Conservation (phyloP, 2,113 vertebrate species). For the Anoura caudifer region DNA sequence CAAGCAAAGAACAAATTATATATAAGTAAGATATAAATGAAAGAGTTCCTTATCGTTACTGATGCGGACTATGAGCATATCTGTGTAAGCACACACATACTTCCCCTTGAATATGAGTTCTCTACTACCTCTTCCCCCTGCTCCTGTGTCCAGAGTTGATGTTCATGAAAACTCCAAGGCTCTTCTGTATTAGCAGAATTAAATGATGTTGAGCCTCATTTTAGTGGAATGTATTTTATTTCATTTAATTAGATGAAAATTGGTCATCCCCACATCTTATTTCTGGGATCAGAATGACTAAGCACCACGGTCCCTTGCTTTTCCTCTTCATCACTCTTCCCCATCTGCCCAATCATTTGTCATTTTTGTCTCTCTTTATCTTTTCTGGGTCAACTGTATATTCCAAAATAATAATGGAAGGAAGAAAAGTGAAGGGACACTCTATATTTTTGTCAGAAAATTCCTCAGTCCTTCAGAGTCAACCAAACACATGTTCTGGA, state of each 20-base stretch:
- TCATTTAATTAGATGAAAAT: not conserved
- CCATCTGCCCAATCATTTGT: not conserved
- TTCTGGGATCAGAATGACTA: not conserved
- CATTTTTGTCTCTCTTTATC: not conserved
- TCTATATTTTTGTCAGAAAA: not conserved
- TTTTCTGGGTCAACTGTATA: not conserved
- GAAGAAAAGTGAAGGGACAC: not conserved
- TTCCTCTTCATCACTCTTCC: not conserved
- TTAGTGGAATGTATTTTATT: not conserved
- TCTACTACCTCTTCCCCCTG: accelerated
- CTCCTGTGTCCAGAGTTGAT: not conserved
- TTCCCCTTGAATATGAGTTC: not conserved
- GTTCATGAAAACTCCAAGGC: not conserved
- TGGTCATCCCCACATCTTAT: not conserved
- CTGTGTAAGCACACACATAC: accelerated
- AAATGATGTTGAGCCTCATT: not conserved
- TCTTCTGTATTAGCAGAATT: constrained; percentile 27
- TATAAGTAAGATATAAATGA: not conserved
- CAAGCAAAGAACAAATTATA: not conserved
- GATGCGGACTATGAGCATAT: not conserved
- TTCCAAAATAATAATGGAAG: not conserved
- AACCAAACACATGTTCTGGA: not conserved
- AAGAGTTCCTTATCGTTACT: not conserved
- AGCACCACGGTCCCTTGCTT: not conserved
- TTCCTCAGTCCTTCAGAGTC: not conserved